A percentile compares a stretch with the other conserved stretches of the same genome.
These are phyloP conservation scores for Nasonia oneida DNA, from an alignment of 2,888 invertebrate genomes.

Conservation along the genomic window DNA sequence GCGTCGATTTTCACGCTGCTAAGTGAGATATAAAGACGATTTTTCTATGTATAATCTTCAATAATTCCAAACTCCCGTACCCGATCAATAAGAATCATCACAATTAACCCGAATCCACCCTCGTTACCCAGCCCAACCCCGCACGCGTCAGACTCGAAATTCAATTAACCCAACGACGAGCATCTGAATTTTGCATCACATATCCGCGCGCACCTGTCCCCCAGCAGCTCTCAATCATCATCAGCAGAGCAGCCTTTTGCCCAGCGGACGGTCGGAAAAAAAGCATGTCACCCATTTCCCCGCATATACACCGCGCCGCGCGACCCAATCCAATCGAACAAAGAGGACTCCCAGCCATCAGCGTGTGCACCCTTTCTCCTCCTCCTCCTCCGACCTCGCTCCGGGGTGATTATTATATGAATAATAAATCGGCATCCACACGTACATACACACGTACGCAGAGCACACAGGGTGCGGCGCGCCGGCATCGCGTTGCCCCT, in stretches of 20 bases:
- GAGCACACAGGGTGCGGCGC: constrained; percentile 73
- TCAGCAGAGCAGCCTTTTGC: neutral
- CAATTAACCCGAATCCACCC: neutral
- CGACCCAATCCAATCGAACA: constrained; percentile 40
- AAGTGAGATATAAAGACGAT: too few relatives aligned
- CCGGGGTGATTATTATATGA: constrained; percentile 71
- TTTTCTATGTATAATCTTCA: too few relatives aligned
- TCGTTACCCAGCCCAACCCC: neutral
- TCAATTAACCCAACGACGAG: neutral
- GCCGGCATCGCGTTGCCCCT: constrained; percentile 73
- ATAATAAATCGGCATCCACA: constrained; percentile 74
- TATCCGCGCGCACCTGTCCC: constrained; percentile 3
- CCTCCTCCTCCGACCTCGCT: constrained; percentile 3
- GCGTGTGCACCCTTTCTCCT: neutral
- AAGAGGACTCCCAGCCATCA: constrained; percentile 5
- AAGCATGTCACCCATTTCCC: constrained; percentile 30
- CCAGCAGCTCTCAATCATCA: constrained; percentile 1
- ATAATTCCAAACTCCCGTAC: neutral
- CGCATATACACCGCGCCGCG: neutral
- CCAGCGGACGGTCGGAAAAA: neutral
- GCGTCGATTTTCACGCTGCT: constrained; percentile 46
- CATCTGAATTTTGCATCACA: neutral
- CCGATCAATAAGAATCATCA: neutral
- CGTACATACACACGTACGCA: neutral
- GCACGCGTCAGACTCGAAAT: neutral